These are phyloP conservation scores for Epistrophella euchroma DNA, from an alignment of 2,888 invertebrate genomes.

Conservation along the genomic window DNA sequence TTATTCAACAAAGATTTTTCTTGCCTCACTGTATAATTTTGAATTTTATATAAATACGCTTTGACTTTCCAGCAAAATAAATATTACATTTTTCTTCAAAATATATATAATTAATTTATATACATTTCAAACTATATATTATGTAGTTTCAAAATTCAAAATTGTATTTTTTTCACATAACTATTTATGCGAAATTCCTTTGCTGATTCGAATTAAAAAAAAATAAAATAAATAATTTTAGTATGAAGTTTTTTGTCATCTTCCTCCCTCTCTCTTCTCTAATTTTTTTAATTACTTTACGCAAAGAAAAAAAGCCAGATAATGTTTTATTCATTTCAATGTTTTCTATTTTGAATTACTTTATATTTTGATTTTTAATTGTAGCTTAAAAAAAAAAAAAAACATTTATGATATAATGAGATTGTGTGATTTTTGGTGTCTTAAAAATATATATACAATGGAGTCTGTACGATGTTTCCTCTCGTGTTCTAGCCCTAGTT, in stretches of 20 bases:
- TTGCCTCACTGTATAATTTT: constrained; percentile 66
- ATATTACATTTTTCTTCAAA: constrained; percentile 42
- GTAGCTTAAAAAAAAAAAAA: constrained; percentile 44
- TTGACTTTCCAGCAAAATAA: constrained; percentile 61
- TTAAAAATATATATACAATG: constrained; percentile 35
- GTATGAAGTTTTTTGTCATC: constrained; percentile 57
- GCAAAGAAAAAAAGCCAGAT: constrained; percentile 60
- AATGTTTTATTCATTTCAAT: constrained; percentile 18
- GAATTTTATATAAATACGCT: constrained; percentile 45
- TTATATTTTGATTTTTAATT: constrained; percentile 31
- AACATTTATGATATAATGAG: constrained; percentile 37
- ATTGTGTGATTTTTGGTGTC: constrained; percentile 72
- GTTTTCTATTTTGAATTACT: constrained; percentile 41
- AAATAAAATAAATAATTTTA: constrained; percentile 14
- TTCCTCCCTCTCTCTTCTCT: constrained; percentile 29
- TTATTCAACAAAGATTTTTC: constrained; percentile 56
- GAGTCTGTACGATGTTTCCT: constrained; percentile 60
- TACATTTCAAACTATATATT: constrained; percentile 18
- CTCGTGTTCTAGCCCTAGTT: constrained; percentile 50
- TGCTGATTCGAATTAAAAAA: constrained; percentile 66
- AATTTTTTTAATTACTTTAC: constrained; percentile 49
- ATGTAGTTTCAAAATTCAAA: constrained; percentile 57
- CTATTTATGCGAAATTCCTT: constrained; percentile 61
- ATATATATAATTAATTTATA: constrained; percentile 22
- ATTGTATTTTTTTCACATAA: constrained; percentile 42